Evolutionary conservation across 2,797 vertebrate species (phyloP), one percentile per base, ranked within the genome.

Genomic region (Hippocampus kuda): DNA sequence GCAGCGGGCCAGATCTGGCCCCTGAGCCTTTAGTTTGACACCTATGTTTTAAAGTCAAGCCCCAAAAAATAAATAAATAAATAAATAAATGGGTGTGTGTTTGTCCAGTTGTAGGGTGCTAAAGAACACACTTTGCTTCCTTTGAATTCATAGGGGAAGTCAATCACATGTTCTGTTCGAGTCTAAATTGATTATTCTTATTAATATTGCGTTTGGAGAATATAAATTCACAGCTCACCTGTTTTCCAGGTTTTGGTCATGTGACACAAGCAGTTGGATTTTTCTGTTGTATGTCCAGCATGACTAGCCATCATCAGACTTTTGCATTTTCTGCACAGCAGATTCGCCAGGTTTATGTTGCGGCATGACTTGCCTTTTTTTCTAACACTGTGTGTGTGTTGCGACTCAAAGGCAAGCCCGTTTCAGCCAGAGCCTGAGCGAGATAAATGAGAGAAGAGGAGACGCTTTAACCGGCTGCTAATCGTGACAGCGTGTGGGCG

Each of bases 391-490:
- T 78, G 26, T 26, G 5, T 18, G 65, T 78, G 26, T 6, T 59
- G 59, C 59, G 16, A 60, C 38, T 34, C 59, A 34, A 60, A 60
- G 59, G 16, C 59, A 60, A 60, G 16, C 57, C 27, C 8, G 74
- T 77, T 79, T 78, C 69, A 82, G 81, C 68, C 51, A 67, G 70
- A 77, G 76, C 66, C 59, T 79, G 76, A 79, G 83, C 70, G 42
- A 71, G 82, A 82, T 78, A 79, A 85, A 85, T 76, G 77, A 81
- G 81, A 79, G 84, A 79, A 86, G 83, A 87, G 84, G 86, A 81
- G 84, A 85, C 74, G 77, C 75, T 87, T 87, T 84, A 86, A 87
- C 79, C 77, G 75, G 77, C 73, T 72, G 78, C 78, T 89, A 89
- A 89, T 88, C 80, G 81, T 84, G 82, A 83, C 81, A 72, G 72